Base-by-base conservation (phyloP, 2,888 invertebrate species). In the Cosmorhoe ocellata region DNA sequence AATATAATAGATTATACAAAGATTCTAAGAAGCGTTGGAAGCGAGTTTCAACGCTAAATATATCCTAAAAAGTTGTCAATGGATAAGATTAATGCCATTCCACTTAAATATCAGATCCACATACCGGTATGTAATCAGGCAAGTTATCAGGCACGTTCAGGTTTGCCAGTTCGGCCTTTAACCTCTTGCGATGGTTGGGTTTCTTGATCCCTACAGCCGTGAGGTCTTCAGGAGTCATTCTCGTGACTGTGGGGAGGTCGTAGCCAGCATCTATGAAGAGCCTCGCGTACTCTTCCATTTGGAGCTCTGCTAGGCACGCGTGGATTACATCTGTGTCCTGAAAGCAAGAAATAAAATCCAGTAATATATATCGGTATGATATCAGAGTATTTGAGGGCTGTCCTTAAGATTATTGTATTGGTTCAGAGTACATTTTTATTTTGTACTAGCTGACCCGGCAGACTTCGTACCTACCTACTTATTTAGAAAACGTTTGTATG, bases 181-280 rank as follows among this genome's bases (percentile, higher is more conserved):
- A 93, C 69, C 96, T 93, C 82, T 99, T 99, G 66, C 99, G 93
- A 84, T 99, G 99, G 80, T 97, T 96, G 28, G 99, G 99, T 86
- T 99, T 98, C 77, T 98, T 98, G 67, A 99, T 98, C 69, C 95
- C 95, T 73, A 96, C 95, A 44, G 95, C 95, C 36, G 95, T 95
- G 67, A 96, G 92, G 90, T 96, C 98, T 89, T 99, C 99, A 0
- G 99, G 99, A 9, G 99, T 99, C 98, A 99, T 99, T 66, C 98
- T 93, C n/a, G 98, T 97, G 73, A 99, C 97, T 1, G 99, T 99
- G 18, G 98, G 96, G 89, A 99, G 93, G 90, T 99, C 99, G 82
- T 99, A 99, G 28, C 99, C 99, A 9, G 99, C 98, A 32, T 96
- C 94, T 58, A 97, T 93, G 85, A 99, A 99, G 51, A 98, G 92